Percentiles rank a stretch among this genome's conserved stretches.
Evolutionary conservation across 1,140 invertebrate genomes (phyloP).

Genomic region (Euglossa dilemma): DNA sequence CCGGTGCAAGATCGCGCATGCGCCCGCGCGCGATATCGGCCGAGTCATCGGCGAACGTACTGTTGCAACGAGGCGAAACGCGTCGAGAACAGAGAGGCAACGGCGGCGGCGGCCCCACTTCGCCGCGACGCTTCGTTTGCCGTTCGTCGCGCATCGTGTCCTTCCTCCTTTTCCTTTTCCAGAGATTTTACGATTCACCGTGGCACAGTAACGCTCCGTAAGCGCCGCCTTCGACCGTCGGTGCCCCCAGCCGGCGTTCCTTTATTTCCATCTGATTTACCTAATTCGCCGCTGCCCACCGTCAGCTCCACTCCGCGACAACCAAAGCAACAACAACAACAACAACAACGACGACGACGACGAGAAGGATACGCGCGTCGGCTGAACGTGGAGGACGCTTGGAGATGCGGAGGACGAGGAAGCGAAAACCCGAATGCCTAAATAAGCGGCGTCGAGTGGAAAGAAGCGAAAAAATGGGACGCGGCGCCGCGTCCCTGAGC

Average conservation of each 20-base stretch:
- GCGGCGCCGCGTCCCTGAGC: slow-evolving; percentile 3
- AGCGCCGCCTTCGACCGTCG: slow-evolving; percentile 2
- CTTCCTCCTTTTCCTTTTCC: slow-evolving; percentile 67
- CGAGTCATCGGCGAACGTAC: slow-evolving; percentile 15
- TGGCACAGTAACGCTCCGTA: slow-evolving; percentile 29
- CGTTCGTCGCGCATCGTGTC: slow-evolving; percentile 41
- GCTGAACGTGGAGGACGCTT: slow-evolving; percentile 27
- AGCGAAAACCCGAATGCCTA: slow-evolving; percentile 45
- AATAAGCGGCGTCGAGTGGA: slow-evolving; percentile 22
- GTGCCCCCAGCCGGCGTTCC: background rate
- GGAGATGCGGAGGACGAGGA: background rate
- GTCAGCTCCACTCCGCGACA: too few species aligned
- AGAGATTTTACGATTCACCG: slow-evolving; percentile 53
- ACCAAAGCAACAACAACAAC: too few species aligned
- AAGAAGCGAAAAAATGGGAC: slow-evolving; percentile 23
- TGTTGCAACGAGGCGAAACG: slow-evolving; percentile 7
- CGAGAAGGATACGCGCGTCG: slow-evolving; percentile 28
- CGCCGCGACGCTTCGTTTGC: background rate
- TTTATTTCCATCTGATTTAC: background rate
- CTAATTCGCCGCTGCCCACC: too few species aligned
- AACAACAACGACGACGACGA: too few species aligned
- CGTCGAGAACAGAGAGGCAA: background rate
- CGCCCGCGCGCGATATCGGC: slow-evolving; percentile 30
- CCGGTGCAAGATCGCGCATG: slow-evolving; percentile 50
- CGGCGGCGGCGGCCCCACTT: slow-evolving; percentile 7